Conservation (phyloP, 1,140 invertebrate genomes). For the Tetraneura akinire region DNA sequence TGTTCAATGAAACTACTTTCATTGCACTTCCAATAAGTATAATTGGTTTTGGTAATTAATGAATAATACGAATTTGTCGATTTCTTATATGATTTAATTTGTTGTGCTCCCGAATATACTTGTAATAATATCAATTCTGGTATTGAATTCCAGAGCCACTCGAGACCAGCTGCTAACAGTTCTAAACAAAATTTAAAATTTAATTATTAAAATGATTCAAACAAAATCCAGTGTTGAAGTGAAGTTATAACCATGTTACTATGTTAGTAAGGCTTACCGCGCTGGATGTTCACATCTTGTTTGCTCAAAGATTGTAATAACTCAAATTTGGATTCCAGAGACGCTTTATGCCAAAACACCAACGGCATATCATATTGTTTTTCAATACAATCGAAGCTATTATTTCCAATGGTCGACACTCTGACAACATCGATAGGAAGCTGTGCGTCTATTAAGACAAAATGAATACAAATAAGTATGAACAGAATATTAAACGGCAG, state of each 20-base stretch:
- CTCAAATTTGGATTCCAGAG: background rate
- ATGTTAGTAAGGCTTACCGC: background rate
- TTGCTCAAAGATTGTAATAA: background rate
- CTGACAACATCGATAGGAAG: constrained; percentile 23
- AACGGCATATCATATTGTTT: background rate
- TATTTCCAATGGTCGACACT: background rate
- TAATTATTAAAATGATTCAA: background rate
- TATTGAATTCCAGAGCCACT: constrained; percentile 29
- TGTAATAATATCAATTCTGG: constrained; percentile 11
- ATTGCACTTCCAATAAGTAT: constrained; percentile 29
- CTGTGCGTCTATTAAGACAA: background rate
- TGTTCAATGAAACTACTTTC: constrained; percentile 16
- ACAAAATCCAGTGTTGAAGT: background rate
- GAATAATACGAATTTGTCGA: background rate
- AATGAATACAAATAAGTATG: background rate
- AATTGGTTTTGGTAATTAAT: background rate
- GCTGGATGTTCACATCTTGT: background rate
- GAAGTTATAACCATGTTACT: background rate
- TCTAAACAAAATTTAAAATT: background rate
- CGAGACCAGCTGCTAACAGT: background rate
- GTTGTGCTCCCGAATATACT: constrained; percentile 26
- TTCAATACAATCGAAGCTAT: background rate
- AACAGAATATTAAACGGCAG: background rate
- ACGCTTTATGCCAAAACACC: constrained; percentile 21
- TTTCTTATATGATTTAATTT: constrained; percentile 2